These are phyloP conservation scores for Diprion similis DNA, from an alignment of 1,140 invertebrate species.

Conservation along the genomic window DNA sequence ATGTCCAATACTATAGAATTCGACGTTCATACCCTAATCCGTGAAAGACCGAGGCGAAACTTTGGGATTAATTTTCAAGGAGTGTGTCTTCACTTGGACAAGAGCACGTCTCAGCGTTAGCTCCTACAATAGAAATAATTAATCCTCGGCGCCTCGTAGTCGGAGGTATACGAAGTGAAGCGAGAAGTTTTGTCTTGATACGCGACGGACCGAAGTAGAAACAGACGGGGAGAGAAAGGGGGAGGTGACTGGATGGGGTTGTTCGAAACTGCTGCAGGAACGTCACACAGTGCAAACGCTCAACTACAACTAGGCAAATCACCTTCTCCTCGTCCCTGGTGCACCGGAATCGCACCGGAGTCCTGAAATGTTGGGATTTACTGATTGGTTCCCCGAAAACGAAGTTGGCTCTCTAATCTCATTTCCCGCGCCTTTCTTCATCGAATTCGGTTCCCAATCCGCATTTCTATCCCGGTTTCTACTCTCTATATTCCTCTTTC, in stretches of 20 bases:
- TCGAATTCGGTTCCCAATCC: slow-evolving; percentile 44
- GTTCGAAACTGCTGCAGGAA: too few species aligned
- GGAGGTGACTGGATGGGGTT: too few species aligned
- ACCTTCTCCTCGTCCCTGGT: background rate
- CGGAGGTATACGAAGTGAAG: background rate
- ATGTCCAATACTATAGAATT: too few species aligned
- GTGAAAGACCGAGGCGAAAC: background rate
- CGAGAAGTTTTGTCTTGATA: background rate
- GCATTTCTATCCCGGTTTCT: slow-evolving; percentile 29
- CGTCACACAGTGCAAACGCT: too few species aligned
- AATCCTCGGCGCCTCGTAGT: background rate
- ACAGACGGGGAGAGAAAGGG: background rate
- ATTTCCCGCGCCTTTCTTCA: slow-evolving; percentile 38
- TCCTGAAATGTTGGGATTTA: slow-evolving; percentile 46
- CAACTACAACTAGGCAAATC: background rate
- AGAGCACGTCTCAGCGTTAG: background rate
- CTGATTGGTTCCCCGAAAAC: slow-evolving; percentile 52
- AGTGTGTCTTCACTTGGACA: background rate
- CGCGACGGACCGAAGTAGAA: background rate
- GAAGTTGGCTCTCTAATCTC: slow-evolving; percentile 56
- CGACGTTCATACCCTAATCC: too few species aligned
- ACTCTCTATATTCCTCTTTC: slow-evolving; percentile 38
- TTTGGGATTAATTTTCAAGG: background rate
- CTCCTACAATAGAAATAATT: background rate
- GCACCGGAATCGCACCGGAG: too few species aligned